A percentile compares a stretch with the other conserved stretches of the same genome.
Evolutionary conservation across 2,797 vertebrate genomes (phyloP).

Genomic region (Potorous gilbertii): DNA sequence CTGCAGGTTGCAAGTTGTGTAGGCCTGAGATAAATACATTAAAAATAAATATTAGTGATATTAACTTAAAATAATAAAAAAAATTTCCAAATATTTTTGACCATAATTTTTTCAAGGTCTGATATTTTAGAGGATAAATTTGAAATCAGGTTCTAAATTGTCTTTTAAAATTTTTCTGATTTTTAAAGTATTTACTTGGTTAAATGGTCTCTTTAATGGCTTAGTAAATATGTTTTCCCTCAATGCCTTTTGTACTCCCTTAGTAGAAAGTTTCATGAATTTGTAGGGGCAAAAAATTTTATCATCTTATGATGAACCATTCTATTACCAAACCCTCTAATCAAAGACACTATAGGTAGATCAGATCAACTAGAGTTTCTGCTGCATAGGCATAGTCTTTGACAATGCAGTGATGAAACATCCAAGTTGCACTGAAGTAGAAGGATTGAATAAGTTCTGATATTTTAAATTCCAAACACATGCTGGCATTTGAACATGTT

Average conservation of each 20-base stretch:
- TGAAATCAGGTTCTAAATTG: slow-evolving; percentile 5
- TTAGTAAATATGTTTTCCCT: slow-evolving; percentile 20
- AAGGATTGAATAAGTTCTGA: background rate
- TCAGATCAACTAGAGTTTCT: background rate
- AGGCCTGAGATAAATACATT: slow-evolving; percentile 13
- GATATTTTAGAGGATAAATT: slow-evolving; percentile 51
- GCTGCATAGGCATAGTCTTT: background rate
- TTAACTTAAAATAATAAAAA: background rate
- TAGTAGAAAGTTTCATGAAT: background rate
- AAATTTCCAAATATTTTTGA: slow-evolving; percentile 7
- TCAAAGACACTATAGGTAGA: background rate
- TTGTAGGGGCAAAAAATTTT: background rate
- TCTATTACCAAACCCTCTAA: background rate
- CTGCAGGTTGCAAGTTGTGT: too few relatives aligned
- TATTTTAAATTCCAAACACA: slow-evolving; percentile 48
- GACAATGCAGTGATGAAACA: background rate
- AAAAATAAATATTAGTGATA: slow-evolving; percentile 14
- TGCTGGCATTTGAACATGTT: slow-evolving; percentile 19
- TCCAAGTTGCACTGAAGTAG: background rate
- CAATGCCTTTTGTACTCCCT: background rate
- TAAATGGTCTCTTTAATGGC: slow-evolving; percentile 39
- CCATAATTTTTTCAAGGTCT: slow-evolving; percentile 15
- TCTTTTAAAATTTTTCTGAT: slow-evolving; percentile 5
- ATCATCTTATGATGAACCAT: background rate
- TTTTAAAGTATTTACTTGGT: slow-evolving; percentile 35